Conservation (phyloP, 2,888 invertebrate species). For the Hybos culiciformis region DNA sequence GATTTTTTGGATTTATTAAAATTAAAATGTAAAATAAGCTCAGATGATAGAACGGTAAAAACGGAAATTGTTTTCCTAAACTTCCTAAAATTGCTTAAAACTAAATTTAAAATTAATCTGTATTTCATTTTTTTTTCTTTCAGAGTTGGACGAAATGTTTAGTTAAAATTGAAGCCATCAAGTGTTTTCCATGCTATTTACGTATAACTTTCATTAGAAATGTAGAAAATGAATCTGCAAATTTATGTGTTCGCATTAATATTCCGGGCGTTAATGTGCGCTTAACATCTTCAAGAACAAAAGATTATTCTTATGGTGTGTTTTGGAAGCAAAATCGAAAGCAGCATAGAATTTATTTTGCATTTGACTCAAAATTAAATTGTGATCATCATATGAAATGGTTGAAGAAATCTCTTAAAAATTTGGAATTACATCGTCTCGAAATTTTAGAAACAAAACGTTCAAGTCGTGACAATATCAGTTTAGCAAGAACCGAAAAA, state of each 20-base stretch:
- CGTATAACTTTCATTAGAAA: slow-evolving; percentile 27
- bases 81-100: neutral
- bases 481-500: neutral
- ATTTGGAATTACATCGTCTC: slow-evolving; percentile 30
- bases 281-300: slow-evolving; percentile 32
- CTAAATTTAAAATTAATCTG: neutral
- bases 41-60: neutral
- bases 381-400: slow-evolving; percentile 35
- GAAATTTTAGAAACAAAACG: slow-evolving; percentile 30
- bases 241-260: slow-evolving; percentile 29
- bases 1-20: neutral
- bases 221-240: slow-evolving; percentile 15
- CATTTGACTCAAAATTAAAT: slow-evolving; percentile 28
- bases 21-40: neutral
- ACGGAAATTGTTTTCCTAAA: too few relatives aligned
- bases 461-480: slow-evolving; percentile 20
- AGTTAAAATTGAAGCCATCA: slow-evolving; percentile 35
- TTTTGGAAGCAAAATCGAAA: slow-evolving; percentile 36
- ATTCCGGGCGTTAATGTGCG: slow-evolving; percentile 33
- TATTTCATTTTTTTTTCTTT: slow-evolving; percentile 3
- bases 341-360: slow-evolving; percentile 32
- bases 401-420: slow-evolving; percentile 34
- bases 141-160: slow-evolving; percentile 30
- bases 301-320: slow-evolving; percentile 31
- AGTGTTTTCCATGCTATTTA: slow-evolving; percentile 34